These are phyloP conservation scores for Anodontia alba DNA, from an alignment of 2,888 invertebrate genomes.

Conservation along the genomic window DNA sequence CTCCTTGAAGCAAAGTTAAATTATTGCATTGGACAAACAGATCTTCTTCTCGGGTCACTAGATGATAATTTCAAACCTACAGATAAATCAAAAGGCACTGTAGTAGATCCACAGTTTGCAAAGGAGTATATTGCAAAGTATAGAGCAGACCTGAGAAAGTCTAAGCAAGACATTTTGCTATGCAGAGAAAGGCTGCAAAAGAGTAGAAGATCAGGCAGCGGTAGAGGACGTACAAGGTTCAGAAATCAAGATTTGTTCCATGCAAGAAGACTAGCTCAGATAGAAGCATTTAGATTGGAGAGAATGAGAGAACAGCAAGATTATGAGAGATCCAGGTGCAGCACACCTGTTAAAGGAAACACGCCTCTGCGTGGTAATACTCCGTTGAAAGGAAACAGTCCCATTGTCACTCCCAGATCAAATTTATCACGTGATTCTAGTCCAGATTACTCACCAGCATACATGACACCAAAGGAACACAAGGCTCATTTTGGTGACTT, in stretches of 20 bases:
- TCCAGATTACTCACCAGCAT: slow-evolving; percentile 52
- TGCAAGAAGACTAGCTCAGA: slow-evolving; percentile 73
- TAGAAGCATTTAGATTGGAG: slow-evolving; percentile 82
- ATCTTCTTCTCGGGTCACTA: slow-evolving; percentile 80
- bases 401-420: slow-evolving; percentile 50
- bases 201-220: slow-evolving; percentile 44
- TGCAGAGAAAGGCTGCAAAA: slow-evolving; percentile 73
- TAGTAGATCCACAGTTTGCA: slow-evolving; percentile 57
- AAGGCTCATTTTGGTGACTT: slow-evolving; percentile 74
- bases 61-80: slow-evolving; percentile 74
- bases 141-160: slow-evolving; percentile 76
- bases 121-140: slow-evolving; percentile 77
- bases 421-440: slow-evolving; percentile 60
- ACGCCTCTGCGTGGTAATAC: slow-evolving; percentile 51
- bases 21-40: slow-evolving; percentile 84
- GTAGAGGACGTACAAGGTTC: slow-evolving; percentile 69
- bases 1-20: slow-evolving; percentile 85
- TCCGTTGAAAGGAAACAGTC: slow-evolving; percentile 48
- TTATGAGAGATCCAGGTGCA: slow-evolving; percentile 64
- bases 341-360: slow-evolving; percentile 49
- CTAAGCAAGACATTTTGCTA: slow-evolving; percentile 76
- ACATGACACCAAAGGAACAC: slow-evolving; percentile 79
- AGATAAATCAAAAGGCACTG: slow-evolving; percentile 22
- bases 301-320: slow-evolving; percentile 75
- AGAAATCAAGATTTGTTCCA: slow-evolving; percentile 70